Evolutionary conservation across 1,140 invertebrate species (phyloP).

Genomic region (Pogonomyrmex barbatus): DNA sequence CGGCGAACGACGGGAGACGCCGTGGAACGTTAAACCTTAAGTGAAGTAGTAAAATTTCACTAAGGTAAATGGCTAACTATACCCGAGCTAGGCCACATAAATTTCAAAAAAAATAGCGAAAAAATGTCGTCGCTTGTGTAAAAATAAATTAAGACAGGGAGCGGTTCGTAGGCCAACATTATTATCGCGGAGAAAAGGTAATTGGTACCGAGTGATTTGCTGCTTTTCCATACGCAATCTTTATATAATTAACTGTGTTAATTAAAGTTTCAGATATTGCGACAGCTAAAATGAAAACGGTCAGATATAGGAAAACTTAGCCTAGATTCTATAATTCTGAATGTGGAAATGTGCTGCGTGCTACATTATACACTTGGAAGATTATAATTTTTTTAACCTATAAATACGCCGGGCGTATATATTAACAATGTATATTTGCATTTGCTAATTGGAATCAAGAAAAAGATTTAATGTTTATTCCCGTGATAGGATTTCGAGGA

Average conservation of each 20-base stretch:
- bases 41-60: slow-evolving; percentile 55
- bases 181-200: neutral
- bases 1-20: neutral
- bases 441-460: neutral
- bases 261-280: slow-evolving; percentile 19
- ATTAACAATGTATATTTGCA: neutral
- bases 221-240: slow-evolving; percentile 1
- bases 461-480: neutral
- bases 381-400: neutral
- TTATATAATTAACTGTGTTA: slow-evolving; percentile 7
- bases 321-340: neutral
- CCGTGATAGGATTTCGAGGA: neutral
- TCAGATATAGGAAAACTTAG: neutral
- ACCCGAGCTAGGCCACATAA: slow-evolving; percentile 7
- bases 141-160: slow-evolving; percentile 18
- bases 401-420: neutral
- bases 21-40: slow-evolving; percentile 44
- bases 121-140: neutral
- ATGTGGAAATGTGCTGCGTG: neutral
- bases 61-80: slow-evolving; percentile 15
- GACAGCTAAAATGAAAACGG: neutral
- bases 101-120: slow-evolving; percentile 39
- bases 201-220: neutral
- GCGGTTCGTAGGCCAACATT: neutral
- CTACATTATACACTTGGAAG: neutral